Evolutionary conservation across 2,797 vertebrate genomes (phyloP).

Genomic region (Eidolon dupreanum): DNA sequence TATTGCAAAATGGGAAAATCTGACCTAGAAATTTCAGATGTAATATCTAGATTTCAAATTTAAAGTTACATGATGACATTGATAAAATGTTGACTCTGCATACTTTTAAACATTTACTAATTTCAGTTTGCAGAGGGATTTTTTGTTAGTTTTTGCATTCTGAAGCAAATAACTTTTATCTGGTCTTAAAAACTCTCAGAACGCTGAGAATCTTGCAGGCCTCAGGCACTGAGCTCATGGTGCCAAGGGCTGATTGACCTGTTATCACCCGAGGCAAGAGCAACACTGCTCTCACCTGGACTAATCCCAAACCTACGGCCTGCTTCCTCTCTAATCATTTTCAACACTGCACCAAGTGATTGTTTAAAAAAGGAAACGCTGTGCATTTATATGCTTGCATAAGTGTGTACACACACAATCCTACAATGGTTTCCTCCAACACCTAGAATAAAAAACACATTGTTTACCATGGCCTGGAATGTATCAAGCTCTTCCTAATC

Average conservation of each 20-base stretch:
- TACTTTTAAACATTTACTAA: neutral
- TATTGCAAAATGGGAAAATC: slow-evolving; percentile 29
- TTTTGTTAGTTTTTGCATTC: neutral
- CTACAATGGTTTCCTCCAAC: neutral
- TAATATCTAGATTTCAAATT: neutral
- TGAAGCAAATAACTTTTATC: neutral
- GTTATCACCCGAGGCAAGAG: neutral
- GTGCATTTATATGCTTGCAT: no score
- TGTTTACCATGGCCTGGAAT: neutral
- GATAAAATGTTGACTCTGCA: neutral
- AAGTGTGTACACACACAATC: neutral
- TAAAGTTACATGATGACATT: neutral
- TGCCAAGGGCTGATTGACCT: neutral
- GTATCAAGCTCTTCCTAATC: neutral
- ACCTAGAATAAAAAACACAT: neutral
- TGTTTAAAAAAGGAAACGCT: neutral
- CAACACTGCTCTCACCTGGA: neutral
- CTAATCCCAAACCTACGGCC: neutral
- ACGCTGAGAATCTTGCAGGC: neutral
- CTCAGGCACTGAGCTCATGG: no score
- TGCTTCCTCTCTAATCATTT: neutral
- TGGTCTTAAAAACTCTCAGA: neutral
- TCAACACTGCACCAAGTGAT: neutral
- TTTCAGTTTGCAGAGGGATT: neutral
- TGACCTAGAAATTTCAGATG: slow-evolving; percentile 24